Evolutionary conservation across 2,113 vertebrate genomes (phyloP), one percentile per base, ranked within the genome.

Genomic region (Salvelinus sp.): DNA sequence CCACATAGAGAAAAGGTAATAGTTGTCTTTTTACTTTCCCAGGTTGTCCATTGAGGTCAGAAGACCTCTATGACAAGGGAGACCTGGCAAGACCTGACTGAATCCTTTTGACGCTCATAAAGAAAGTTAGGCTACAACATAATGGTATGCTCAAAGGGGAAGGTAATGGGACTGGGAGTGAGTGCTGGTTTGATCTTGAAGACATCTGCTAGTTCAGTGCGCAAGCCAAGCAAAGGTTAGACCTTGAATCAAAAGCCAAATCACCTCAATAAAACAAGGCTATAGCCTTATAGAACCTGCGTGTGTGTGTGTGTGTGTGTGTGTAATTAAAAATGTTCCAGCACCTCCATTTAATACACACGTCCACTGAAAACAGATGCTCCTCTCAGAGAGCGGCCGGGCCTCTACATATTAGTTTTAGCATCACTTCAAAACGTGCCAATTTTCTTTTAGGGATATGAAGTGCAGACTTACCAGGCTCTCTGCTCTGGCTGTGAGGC

Each of bases 311-410:
- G 83, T 33, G 4, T 33, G 4, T 38, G 33, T 74, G 72, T 50
- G 83, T 73, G 72, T 86, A 88, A 90, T 89, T 90, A 89, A 85
- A 82, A 80, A 74, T 86, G 85, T 87, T 85, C 76, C 79, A 88
- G 86, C 85, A 83, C 82, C 38, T 38, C 38, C 9, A 44, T 44
- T 44, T 44, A 44, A 44, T 44, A 44, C 9, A 44, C 38, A 44
- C 38, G 78, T 82, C 77, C 67, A 83, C 78, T 57, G 69, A 76
- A 88, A 91, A 87, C 88, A 93, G 88, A 90, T 90, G 92, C 86
- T 84, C 88, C 70, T 6, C 6, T 44, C 58, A 22, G 58, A 62
- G 18, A 23, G 58, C 2, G 18, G 58, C 58, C 44, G 38, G 38
- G 38, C 38, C 38, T 10, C 48, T 25, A 25, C 47, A 20, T 27